These are phyloP conservation scores for Phenganax stokvisi DNA, from an alignment of 92 coral and sea anemone species.

Conservation along the genomic window DNA sequence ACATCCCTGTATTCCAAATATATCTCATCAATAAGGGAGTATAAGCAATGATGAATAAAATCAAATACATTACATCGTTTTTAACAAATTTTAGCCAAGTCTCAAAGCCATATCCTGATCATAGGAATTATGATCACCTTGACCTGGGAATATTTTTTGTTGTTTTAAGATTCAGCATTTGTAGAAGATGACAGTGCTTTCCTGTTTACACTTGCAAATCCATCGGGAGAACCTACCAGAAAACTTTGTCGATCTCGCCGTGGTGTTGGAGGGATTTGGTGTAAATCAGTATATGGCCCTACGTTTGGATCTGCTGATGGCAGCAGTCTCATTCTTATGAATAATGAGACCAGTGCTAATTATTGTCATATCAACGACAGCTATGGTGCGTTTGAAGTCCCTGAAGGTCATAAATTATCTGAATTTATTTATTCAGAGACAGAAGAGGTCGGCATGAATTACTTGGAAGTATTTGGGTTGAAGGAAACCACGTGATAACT, in stretches of 20 bases:
- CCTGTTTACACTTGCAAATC: slow-evolving; percentile 60
- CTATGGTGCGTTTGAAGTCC: neutral
- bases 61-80: no score
- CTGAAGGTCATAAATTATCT: neutral
- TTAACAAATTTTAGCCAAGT: no score
- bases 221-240: slow-evolving; percentile 40
- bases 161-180: slow-evolving; percentile 1
- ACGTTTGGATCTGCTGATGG: slow-evolving; percentile 44
- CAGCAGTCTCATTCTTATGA: neutral
- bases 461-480: slow-evolving; percentile 13
- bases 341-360: neutral
- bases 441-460: neutral
- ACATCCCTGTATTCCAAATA: neutral
- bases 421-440: neutral
- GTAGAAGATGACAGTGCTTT: slow-evolving; percentile 31
- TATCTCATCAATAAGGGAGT: neutral
- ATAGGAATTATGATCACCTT: neutral
- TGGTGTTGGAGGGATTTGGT: slow-evolving; percentile 37
- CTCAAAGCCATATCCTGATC: no score
- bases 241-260: slow-evolving; percentile 29
- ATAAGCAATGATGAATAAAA: no score
- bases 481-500: neutral
- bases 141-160: neutral
- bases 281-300: slow-evolving; percentile 51
- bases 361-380: neutral